phyloP scores from a whole-genome alignment of 2,797 vertebrate genomes.

The Dermochelys coriacea region DNA sequence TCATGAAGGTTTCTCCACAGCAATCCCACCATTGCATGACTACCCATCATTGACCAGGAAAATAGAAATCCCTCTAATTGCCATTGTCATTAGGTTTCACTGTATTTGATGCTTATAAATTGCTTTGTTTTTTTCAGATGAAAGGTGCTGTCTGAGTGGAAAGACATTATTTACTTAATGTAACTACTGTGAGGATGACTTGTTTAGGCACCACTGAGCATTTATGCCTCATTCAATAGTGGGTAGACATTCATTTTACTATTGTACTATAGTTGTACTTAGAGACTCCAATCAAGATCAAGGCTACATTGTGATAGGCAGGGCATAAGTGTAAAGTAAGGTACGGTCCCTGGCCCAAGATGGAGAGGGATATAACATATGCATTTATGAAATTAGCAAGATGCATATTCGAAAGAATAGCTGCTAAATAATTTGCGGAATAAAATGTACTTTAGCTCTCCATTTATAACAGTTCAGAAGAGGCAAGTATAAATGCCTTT shows the following conservation, averaged over 20 bases:
- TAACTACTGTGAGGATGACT: neutral
- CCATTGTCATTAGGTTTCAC: neutral
- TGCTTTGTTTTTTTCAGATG: neutral
- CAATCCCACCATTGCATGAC: neutral
- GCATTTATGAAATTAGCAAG: neutral
- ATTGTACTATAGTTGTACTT: neutral
- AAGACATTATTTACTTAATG: neutral
- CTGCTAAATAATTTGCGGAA: neutral
- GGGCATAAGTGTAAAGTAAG: neutral
- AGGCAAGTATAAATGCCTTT: neutral
- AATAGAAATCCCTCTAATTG: neutral
- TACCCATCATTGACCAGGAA: neutral
- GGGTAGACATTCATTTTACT: neutral
- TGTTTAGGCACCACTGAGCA: neutral
- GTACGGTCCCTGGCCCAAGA: too few relatives aligned
- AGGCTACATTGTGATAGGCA: neutral
- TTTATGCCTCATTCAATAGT: neutral
- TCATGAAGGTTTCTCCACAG: accelerated
- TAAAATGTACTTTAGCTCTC: neutral
- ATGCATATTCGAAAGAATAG: neutral
- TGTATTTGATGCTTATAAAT: neutral
- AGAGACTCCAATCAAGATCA: neutral
- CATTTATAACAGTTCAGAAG: neutral
- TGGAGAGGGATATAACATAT: too few relatives aligned
- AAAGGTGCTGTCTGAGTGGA: neutral